Evolutionary conservation across 2,113 vertebrate species (phyloP).

Genomic region (Chaetura pelagica): DNA sequence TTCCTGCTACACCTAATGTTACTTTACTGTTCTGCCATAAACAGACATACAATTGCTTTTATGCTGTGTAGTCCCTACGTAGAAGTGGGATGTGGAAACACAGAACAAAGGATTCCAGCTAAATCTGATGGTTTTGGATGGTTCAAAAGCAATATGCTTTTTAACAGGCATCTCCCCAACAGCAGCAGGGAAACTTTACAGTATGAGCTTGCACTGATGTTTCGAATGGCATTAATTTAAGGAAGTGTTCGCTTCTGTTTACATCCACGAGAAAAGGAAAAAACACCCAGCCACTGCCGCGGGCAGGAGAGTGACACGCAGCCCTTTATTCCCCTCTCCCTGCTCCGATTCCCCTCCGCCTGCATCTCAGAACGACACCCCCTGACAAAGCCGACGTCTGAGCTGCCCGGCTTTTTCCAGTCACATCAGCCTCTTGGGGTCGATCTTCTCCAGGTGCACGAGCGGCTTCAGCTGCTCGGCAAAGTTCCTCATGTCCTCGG

Average conservation of each 20-base stretch:
- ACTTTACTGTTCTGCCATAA: background rate
- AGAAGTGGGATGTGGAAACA: background rate
- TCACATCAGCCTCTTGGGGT: constrained; percentile 91
- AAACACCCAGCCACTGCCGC: rapidly evolving
- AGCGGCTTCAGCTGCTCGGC: constrained; percentile 95
- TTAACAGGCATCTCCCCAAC: background rate
- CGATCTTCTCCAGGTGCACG: constrained; percentile 96
- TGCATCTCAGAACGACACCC: background rate
- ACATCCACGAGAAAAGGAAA: background rate
- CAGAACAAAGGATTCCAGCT: background rate
- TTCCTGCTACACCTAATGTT: background rate
- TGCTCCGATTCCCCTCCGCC: background rate
- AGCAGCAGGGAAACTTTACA: background rate
- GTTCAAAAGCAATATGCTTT: background rate
- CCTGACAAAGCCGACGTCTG: background rate
- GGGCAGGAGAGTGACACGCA: rapidly evolving
- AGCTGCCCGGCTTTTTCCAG: background rate
- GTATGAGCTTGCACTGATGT: background rate
- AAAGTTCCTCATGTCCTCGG: constrained; percentile 96
- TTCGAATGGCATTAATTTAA: background rate
- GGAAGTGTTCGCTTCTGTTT: background rate
- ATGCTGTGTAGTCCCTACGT: background rate
- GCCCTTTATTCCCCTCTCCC: background rate
- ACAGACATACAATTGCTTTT: background rate
- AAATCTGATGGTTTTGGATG: background rate